phyloP scores from a whole-genome alignment of 2,888 invertebrate genomes.

The Drosophila siamana region DNA sequence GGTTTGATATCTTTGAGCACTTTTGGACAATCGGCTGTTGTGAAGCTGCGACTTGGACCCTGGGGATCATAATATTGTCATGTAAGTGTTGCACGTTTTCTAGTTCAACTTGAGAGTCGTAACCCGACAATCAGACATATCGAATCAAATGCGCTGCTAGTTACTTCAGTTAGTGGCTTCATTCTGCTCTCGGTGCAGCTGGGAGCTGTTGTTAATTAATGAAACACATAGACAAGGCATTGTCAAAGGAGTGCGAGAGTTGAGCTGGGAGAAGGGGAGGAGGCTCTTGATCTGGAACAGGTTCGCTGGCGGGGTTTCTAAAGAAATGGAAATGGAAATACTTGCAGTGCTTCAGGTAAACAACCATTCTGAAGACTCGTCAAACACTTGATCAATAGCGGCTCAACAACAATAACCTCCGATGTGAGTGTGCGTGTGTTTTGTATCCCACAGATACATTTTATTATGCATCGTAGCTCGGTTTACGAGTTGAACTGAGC shows the following conservation, averaged over 20 bases:
- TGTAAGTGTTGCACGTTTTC: neutral
- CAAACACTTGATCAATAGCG: conserved; percentile 77
- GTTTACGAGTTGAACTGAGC: conserved; percentile 25
- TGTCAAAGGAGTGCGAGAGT: neutral
- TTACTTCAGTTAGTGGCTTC: conserved; percentile 30
- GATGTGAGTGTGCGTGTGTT: conserved; percentile 17
- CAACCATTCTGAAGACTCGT: conserved; percentile 55
- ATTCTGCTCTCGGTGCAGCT: conserved; percentile 13
- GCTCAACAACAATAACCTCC: conserved; percentile 22
- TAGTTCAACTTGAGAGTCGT: conserved; percentile 4
- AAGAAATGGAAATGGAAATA: conserved; percentile 53
- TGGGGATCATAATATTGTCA: conserved; percentile 11
- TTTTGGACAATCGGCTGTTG: conserved; percentile 1
- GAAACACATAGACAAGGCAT: conserved; percentile 43
- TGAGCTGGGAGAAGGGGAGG: too few relatives aligned
- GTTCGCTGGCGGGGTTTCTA: conserved; percentile 49
- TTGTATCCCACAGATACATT: conserved; percentile 57
- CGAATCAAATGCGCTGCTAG: conserved; percentile 56
- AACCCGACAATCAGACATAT: conserved; percentile 49
- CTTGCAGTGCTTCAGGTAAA: conserved; percentile 55
- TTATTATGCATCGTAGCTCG: conserved; percentile 51
- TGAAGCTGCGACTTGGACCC: neutral
- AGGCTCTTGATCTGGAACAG: conserved; percentile 37
- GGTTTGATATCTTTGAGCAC: neutral
- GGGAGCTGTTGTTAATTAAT: conserved; percentile 59